Conservation (phyloP, 2,888 invertebrate genomes). For the Julus scandinavius region DNA sequence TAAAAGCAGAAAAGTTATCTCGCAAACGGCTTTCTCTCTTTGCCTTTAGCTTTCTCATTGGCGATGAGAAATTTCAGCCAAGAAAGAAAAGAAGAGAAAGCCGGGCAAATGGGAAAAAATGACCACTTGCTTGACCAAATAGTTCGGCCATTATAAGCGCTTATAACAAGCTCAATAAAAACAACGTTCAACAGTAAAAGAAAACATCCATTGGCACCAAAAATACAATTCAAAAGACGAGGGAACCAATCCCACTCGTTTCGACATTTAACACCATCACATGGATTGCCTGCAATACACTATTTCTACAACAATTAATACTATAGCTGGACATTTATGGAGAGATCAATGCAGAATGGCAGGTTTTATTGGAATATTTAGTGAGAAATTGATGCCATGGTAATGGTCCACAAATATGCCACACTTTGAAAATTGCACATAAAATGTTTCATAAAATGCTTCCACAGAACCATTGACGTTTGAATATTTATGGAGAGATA, state of each 20-base stretch:
- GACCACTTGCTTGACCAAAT: background rate
- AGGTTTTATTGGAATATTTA: no score
- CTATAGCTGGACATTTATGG: no score
- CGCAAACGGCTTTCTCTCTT: background rate
- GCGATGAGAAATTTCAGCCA: background rate
- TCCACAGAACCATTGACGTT: no score
- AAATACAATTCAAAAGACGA: background rate
- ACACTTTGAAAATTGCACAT: no score
- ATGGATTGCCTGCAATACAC: no score
- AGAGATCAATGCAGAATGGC: no score
- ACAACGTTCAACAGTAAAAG: background rate
- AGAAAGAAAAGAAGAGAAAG: background rate
- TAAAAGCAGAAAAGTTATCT: conserved; percentile 27
- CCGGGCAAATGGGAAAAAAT: background rate
- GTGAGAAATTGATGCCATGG: no score
- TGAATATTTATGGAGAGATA: no score
- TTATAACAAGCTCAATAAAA: conserved; percentile 14
- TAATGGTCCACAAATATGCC: no score
- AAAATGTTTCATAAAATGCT: no score
- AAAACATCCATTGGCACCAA: conserved; percentile 12
- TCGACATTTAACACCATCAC: background rate
- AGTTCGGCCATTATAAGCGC: background rate
- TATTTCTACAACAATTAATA: no score
- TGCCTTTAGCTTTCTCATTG: background rate
- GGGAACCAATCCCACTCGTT: background rate